These are phyloP conservation scores for Oreotragus oreotragus DNA, from an alignment of 2,113 vertebrate species.

Conservation along the genomic window DNA sequence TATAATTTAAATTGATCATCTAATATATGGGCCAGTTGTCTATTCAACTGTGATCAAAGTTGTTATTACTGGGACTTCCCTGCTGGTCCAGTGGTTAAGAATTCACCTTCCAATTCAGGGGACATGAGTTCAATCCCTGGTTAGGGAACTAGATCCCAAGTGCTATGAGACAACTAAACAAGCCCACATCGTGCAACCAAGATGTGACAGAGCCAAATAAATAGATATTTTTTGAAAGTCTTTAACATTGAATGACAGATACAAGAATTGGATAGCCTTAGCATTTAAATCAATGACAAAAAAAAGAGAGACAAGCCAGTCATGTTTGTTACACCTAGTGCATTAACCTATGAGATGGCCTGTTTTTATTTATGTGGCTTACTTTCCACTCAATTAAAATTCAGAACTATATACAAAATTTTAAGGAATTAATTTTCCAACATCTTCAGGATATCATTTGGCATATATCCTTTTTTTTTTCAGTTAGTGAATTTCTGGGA, in stretches of 20 bases:
- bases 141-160: neutral
- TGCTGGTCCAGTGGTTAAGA: neutral
- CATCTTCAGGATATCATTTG: neutral
- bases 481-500: neutral
- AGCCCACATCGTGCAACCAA: neutral
- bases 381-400: neutral
- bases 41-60: neutral
- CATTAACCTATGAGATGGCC: neutral
- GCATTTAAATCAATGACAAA: neutral
- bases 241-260: neutral
- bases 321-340: neutral
- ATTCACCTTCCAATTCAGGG: neutral
- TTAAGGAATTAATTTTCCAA: neutral
- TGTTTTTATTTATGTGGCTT: neutral
- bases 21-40: neutral
- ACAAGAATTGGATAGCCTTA: neutral
- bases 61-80: neutral
- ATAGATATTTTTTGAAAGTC: neutral
- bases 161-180: no score
- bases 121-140: neutral
- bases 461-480: neutral
- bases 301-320: neutral
- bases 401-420: neutral
- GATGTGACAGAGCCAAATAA: neutral
- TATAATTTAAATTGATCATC: neutral